Evolutionary conservation across 2,797 vertebrate species (phyloP), one percentile per base, ranked within the genome.

Genomic region (Chaetophractus vellerosus): DNA sequence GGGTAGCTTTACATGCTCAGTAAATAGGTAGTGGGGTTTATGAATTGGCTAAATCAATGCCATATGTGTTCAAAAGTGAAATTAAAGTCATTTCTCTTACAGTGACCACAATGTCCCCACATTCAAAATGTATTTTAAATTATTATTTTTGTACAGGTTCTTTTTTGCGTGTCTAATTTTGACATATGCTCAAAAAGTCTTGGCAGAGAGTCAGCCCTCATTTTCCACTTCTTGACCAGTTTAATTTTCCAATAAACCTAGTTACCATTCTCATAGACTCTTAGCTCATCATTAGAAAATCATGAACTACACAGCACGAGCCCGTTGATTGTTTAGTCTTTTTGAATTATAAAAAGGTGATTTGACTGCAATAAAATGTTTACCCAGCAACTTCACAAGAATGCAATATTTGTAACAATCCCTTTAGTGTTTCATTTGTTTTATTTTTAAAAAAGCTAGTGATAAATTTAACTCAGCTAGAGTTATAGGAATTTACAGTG

Each of bases 391-490:
- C n/a, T 90, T 90, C 59, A 31, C 16, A 48, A 87, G 91, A 84
- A 80, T 9, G n/a, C 45, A 24, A 76, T 66, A 57, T 90, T 91
- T 86, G 38, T 96, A 66, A 92, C 90, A 78, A 72, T 90, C 76
- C 61, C 69, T 66, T 52, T 90, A 82, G 72, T 92, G 63, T 94
- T 94, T 87, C 86, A 31, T 4, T 89, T 76, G 71, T 79, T 91
- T 80, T 90, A 92, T 93, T 90, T 94, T 93, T 41, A 83, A 94
- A 83, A 94, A 95, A 94, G 72, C 74, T 76, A 14, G 38, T 69
- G 88, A 96, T 92, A 92, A 95, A 97, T 96, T 96, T 96, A 89
- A 94, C 95, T 94, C 57, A 63, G 48, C 75, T 50, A 69, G 80
- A 96, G 90, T 90, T 80, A 84, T 16, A 91, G 76, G 71, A 86